Conservation (phyloP, 2,797 vertebrate species). For the Macrochelys suwanniensis region DNA sequence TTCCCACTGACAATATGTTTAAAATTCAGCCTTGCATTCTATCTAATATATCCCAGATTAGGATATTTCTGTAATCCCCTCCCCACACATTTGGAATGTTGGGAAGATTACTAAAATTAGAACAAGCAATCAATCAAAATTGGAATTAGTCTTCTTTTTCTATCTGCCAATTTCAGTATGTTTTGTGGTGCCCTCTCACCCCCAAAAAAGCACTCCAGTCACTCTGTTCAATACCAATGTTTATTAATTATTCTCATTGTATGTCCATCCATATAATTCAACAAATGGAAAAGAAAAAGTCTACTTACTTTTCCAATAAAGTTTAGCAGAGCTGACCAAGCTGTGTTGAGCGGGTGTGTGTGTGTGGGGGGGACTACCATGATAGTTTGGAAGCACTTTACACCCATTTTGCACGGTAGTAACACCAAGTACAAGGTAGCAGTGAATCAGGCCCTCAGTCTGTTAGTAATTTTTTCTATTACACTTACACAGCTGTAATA, state of each 20-base stretch:
- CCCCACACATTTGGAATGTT: not conserved
- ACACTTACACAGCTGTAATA: not conserved
- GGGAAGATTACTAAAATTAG: not conserved
- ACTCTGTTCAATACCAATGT: not conserved
- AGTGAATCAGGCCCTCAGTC: not conserved
- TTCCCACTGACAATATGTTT: not conserved
- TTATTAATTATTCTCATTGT: not conserved
- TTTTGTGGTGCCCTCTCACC: not conserved
- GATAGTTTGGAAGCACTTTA: not conserved
- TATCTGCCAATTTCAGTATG: not conserved
- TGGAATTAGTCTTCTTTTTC: not conserved
- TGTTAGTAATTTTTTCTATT: not conserved
- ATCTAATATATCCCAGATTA: not conserved
- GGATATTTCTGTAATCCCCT: not conserved
- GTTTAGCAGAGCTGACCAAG: not conserved
- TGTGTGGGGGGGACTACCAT: not conserved
- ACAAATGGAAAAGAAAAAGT: not conserved
- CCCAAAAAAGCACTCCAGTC: not conserved
- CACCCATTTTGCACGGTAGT: rapidly evolving
- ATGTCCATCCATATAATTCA: not conserved
- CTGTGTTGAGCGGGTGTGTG: rapidly evolving
- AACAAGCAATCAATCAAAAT: not conserved
- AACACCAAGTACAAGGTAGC: not conserved
- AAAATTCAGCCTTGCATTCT: not conserved
- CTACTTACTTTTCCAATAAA: not conserved